These are phyloP conservation scores for Cataglyphis livida DNA, from an alignment of 2,888 invertebrate genomes.

Conservation along the genomic window DNA sequence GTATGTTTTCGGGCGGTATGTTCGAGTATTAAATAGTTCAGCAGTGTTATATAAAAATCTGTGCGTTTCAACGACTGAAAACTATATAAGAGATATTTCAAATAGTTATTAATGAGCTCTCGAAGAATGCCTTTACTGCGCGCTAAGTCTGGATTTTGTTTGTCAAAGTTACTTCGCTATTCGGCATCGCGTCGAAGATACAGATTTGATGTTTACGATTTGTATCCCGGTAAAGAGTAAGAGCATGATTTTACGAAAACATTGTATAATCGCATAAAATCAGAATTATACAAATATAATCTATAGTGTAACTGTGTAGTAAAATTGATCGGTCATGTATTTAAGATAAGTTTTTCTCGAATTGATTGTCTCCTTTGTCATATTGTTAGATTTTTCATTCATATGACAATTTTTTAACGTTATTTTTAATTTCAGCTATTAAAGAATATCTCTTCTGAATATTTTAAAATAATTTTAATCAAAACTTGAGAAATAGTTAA, in stretches of 20 bases:
- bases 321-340: constrained; percentile 39
- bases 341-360: constrained; percentile 40
- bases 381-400: constrained; percentile 9
- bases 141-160: constrained; percentile 35
- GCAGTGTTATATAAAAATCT: constrained; percentile 50
- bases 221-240: constrained; percentile 27
- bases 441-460: not conserved
- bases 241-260: constrained; percentile 38
- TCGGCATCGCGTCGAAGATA: constrained; percentile 3
- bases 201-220: constrained; percentile 15
- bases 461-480: constrained; percentile 1
- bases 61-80: constrained; percentile 73
- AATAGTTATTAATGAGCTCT: constrained; percentile 67
- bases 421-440: not conserved
- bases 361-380: constrained; percentile 9
- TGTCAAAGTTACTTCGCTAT: constrained; percentile 13
- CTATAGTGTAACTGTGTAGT: constrained; percentile 46
- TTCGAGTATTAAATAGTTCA: constrained; percentile 53
- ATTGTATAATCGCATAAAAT: constrained; percentile 51
- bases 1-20: constrained; percentile 48
- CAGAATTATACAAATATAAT: constrained; percentile 51
- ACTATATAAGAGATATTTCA: constrained; percentile 73
- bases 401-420: constrained; percentile 1
- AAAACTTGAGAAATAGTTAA: not conserved
- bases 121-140: constrained; percentile 59